Base-by-base conservation (phyloP, 2,113 vertebrate genomes). In the Chrysemys picta region DNA sequence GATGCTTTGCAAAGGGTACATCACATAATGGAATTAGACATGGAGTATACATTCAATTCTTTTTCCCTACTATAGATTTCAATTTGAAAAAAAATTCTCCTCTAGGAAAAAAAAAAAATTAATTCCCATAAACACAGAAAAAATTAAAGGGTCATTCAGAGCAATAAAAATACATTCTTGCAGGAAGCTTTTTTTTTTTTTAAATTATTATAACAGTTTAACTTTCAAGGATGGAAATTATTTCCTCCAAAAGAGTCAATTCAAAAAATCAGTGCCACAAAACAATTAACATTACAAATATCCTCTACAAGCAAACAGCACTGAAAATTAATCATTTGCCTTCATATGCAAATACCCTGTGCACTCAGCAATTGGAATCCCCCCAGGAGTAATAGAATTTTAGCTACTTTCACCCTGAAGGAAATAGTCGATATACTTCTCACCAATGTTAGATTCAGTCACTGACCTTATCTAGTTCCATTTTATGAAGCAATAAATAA, bases 141-240 rank as follows among this genome's bases (percentile, higher is more conserved):
- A 85, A 88, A 89, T 90, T 95, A 47, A 94, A 95, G 90, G 94
- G 93, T 76, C 45, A 84, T 89, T 87, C 80, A 62, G 69, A 83
- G 75, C 75, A 78, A 76, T 87, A 82, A 19, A 72, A 59, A 49
- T 29, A 7, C 7, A 88, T 29, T 85, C 0, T 0, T 92, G 90
- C 78, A 84, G 91, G 95, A 84, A 91, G 85, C 78, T 89, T 90
- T 92, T 94, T 69, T 62, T 92, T 82, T 19, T 93, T 89, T 45
- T 45, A 5, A 89, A 84, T 89, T 92, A 94, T 94, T 94, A 69
- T 89, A 95, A 88, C 72, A 82, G 90, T 93, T 89, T 91, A 95
- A 89, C 89, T 94, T 83, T 92, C 92, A 94, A 29, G 88, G 88
- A 84, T 38, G 88, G 49, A 29, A 78, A 78, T 27, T 6, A 25